Evolutionary conservation across 2,888 invertebrate genomes (phyloP), one percentile per base, ranked within the genome.

Genomic region (Odontocerum albicorne): DNA sequence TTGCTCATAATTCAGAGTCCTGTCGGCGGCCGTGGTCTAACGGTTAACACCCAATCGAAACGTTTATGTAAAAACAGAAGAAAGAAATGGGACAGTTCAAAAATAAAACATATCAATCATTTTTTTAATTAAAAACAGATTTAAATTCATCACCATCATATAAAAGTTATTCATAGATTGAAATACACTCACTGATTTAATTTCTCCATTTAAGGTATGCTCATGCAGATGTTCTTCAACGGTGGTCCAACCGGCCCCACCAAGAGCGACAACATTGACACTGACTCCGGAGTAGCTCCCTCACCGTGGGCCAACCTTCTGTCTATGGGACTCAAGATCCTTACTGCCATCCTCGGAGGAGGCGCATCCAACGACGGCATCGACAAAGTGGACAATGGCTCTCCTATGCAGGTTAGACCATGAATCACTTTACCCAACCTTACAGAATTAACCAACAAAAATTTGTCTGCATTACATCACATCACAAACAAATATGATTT

Each of bases 281-380:
- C 85, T 56, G 85, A 84, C 60, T 75, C 71, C 8, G 79, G 84
- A 10, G 81, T 81, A 6, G 82, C 87, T 0, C 79, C 87, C 27
- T 92, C 92, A 15, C 91, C 92, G 15, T 94, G 93, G 94, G 87
- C 92, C 38, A 91, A 92, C 72, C 79, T 93, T 17, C 77, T 94
- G 45, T 86, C 92, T 4, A 87, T 93, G 70, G 93, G 93, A 45
- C 80, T 93, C 51, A 89, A 91, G 73, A 88, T 94, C 66, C 80
- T 94, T 60, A 89, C 91, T 20, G 90, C 91, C 31, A 80, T 93
- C 63, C 78, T 94, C 53, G 90, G 92, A 45, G 87, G 86, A 27
- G 83, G 81, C 17, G 86, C 83, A 27, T 84, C 84, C 39, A 84
- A 83, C 65, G 91, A 91, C 67, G 90, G 90, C 54, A 92, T 92